Percentiles rank a stretch among this genome's conserved stretches.
These are phyloP conservation scores for Ara ararauna DNA, from an alignment of 2,797 vertebrate genomes.

Conservation along the genomic window DNA sequence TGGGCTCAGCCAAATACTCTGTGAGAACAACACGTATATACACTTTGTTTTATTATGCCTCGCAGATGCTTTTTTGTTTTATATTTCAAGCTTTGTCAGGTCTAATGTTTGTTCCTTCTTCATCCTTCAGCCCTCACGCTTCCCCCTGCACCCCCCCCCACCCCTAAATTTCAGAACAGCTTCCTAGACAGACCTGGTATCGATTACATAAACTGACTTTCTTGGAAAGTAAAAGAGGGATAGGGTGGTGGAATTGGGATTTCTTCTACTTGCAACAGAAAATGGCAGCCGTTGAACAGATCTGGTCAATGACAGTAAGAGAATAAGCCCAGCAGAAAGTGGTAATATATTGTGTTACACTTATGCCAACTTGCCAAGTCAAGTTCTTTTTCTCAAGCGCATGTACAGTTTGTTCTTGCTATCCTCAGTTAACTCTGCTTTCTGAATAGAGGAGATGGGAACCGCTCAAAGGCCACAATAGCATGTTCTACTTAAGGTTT, in stretches of 20 bases:
- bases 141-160: not conserved
- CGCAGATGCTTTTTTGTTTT: conserved; percentile 82
- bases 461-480: conserved; percentile 73
- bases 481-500: conserved; percentile 76
- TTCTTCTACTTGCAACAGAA: conserved; percentile 64
- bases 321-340: conserved; percentile 70
- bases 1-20: conserved; percentile 84
- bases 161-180: not conserved
- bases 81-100: conserved; percentile 79
- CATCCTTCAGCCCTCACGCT: conserved; percentile 3
- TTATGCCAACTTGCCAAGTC: conserved; percentile 73
- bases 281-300: conserved; percentile 69
- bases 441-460: conserved; percentile 78
- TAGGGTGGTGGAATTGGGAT: not conserved
- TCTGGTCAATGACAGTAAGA: conserved; percentile 62
- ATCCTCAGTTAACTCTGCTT: conserved; percentile 64
- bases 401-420: conserved; percentile 74
- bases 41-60: conserved; percentile 81
- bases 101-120: conserved; percentile 61
- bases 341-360: conserved; percentile 69
- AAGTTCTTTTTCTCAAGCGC: conserved; percentile 73
- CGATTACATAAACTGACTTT: conserved; percentile 75
- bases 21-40: conserved; percentile 84
- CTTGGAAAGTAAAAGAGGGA: conserved; percentile 71
- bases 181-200: conserved; percentile 72